These are phyloP conservation scores for Ochotona curzoniae DNA, from an alignment of 2,113 vertebrate genomes.

Conservation along the genomic window DNA sequence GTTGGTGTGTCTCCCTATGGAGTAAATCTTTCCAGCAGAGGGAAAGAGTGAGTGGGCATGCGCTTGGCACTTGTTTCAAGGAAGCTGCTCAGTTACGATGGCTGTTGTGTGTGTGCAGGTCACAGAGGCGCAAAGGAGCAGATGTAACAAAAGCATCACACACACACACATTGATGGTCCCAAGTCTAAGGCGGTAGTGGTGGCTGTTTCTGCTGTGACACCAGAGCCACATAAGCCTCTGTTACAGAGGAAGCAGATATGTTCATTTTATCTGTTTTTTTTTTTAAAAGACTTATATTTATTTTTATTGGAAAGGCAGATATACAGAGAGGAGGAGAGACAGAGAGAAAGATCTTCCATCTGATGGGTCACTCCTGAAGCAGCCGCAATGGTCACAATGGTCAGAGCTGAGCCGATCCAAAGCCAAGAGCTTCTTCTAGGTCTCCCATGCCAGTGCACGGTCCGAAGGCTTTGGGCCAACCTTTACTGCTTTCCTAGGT, in stretches of 20 bases:
- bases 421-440: too few relatives aligned
- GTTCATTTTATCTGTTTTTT: slow-evolving; percentile 27
- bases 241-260: neutral
- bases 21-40: neutral
- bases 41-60: neutral
- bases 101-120: neutral
- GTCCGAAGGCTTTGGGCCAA: too few relatives aligned
- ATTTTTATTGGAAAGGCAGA: too few relatives aligned
- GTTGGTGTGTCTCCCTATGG: slow-evolving; percentile 65
- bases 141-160: neutral
- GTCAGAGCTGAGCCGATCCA: too few relatives aligned
- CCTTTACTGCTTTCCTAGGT: too few relatives aligned
- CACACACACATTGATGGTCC: neutral
- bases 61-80: neutral
- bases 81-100: neutral
- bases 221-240: neutral
- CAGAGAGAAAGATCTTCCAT: too few relatives aligned
- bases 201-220: neutral
- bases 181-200: neutral
- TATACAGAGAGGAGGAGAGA: too few relatives aligned
- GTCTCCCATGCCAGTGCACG: too few relatives aligned
- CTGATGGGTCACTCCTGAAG: too few relatives aligned
- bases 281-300: neutral
- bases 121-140: neutral
- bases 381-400: too few relatives aligned